Base-by-base conservation (phyloP, 2,113 vertebrate species). In the Otocyon megalotis region DNA sequence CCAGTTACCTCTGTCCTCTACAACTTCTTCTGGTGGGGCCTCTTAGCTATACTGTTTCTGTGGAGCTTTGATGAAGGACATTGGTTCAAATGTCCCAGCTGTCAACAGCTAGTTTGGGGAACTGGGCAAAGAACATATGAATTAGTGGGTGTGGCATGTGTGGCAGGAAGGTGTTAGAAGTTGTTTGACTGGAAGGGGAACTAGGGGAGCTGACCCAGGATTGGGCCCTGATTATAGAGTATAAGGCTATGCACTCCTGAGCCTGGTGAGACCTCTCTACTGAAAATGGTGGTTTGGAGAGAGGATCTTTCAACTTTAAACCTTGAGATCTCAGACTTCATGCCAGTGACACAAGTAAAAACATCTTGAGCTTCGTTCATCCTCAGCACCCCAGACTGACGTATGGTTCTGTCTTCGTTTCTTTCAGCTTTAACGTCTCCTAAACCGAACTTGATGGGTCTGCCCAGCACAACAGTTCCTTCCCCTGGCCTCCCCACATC, bases 371-470 rank as follows among this genome's bases (percentile, higher is more conserved):
- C 54, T 53, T 76, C n/a, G n/a, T n/a, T n/a, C 60, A 63, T 35
- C 24, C 88, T 82, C 10, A 1, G 35, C 32, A 8, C 48, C 43
- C 76, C 77, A 62, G 53, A 92, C 82, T 48, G 4, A 97, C 2
- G 0, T 35, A 17, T 65, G 67, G 81, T 86, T 95, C 83, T 98
- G 62, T 98, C 71, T 97, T 91, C 97, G 17, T 95, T 98, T 81
- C 32, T 98, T 99, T 81, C 98, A 99, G 99, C 99, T 99, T 99
- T 99, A 99, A 99, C 99, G 97, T 99, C 99, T 99, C 99, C 99
- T 93, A 99, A 99, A 99, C 99, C 99, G 98, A 99, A 99, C 99
- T 99, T 99, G 98, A 99, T 99, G 99, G 99, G 99, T 98, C 99
- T 99, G 98, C 99, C 99, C 98, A 99, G 99, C 99, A 99, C 99